Base-by-base conservation (phyloP, 2,888 invertebrate genomes). In the Sinelater perroti region DNA sequence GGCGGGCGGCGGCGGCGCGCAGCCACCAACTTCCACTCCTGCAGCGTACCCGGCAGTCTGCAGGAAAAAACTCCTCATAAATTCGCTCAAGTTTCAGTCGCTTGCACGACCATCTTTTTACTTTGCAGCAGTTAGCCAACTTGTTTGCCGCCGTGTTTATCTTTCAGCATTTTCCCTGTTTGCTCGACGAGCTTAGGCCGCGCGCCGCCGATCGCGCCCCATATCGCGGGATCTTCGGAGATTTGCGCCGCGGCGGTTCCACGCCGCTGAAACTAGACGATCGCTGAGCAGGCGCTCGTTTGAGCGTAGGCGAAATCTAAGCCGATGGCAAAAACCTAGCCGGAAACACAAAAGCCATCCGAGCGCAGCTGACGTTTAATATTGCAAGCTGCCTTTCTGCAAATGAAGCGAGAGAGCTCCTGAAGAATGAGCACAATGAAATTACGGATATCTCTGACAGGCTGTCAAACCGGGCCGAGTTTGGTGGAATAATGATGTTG, bases 31-130 rank as follows among this genome's bases (percentile, higher is more conserved):
- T 31, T 47, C 31, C 47, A 30, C 55, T 31, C 17, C 40, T 38
- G 21, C 26, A n/a, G n/a, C 14, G 26, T 28, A 13, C 36, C 20
- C 16, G 33, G 20, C 28, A 54, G 10, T 7, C 40, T 10, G 46
- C 28, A 55, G 20, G 44, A 47, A 55, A 47, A 33, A 54, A 45
- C 40, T 55, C 16, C 47, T 31, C 55, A 55, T 55, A 55, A 55
- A 55, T 55, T 55, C 40, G 26, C 54, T 36, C 36, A 46, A 55
- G 55, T 55, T 55, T 55, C 40, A 55, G 40, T 47, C 47, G 47
- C 55, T 55, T 47, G 26, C 47, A 31, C 55, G 31, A 40, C 55
- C 46, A 55, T 55, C 55, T 55, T 55, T 55, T 55, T 46, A 47
- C 30, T 30, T 47, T 55, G 47, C 31, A 55, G 47, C 47, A 47